Evolutionary conservation across 2,113 vertebrate species (phyloP).

Genomic region (Macroglossus sobrinus): DNA sequence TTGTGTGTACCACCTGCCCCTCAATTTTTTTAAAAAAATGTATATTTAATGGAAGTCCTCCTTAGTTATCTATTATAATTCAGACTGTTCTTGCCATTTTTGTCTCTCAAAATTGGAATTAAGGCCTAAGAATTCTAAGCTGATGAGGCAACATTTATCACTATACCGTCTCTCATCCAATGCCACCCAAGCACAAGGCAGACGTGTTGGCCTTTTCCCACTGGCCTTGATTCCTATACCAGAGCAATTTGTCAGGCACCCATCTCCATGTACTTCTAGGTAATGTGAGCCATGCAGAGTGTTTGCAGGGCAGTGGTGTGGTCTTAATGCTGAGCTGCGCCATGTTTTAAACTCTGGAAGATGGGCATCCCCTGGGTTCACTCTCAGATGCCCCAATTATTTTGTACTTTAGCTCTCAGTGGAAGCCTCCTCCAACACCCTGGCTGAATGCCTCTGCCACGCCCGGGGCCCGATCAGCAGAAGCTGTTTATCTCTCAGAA

Average conservation of each 20-base stretch:
- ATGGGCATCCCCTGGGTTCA: conserved; percentile 31
- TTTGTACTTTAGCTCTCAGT: conserved; percentile 60
- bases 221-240: not conserved
- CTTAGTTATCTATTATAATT: not conserved
- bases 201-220: not conserved
- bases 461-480: conserved; percentile 53
- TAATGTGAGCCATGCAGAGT: not conserved
- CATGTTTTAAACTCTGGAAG: conserved; percentile 38
- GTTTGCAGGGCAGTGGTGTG: not conserved
- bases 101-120: not conserved
- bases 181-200: not conserved
- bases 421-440: conserved; percentile 55
- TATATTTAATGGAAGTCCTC: not conserved
- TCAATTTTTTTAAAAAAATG: not conserved
- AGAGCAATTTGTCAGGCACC: not conserved
- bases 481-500: conserved; percentile 66
- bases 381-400: conserved; percentile 54
- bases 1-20: not conserved
- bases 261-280: not conserved
- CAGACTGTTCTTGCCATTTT: not conserved
- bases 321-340: conserved; percentile 10
- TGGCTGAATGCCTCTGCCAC: conserved; percentile 38
- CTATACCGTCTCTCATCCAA: not conserved
- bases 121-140: not conserved
- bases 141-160: not conserved